Evolutionary conservation across 2,113 vertebrate species (phyloP).

Genomic region (Peromyscus leucopus): DNA sequence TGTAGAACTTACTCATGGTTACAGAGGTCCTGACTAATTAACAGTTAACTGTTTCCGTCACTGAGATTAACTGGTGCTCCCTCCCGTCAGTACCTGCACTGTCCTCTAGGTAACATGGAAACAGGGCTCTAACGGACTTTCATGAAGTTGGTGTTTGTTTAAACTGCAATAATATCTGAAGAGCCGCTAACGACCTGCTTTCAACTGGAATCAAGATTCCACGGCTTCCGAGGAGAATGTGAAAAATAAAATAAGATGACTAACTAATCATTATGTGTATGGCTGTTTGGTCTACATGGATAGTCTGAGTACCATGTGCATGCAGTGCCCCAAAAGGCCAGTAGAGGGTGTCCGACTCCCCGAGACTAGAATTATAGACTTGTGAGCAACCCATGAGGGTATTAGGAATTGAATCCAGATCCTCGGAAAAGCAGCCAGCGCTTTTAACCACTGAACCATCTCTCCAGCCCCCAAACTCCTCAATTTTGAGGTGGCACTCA

Average conservation of each 20-base stretch:
- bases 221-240: background rate
- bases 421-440: background rate
- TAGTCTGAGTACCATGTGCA: background rate
- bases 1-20: constrained; percentile 29
- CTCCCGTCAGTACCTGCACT: background rate
- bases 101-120: background rate
- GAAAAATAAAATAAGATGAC: constrained; percentile 20
- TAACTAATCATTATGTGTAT: background rate
- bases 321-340: background rate
- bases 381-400: background rate
- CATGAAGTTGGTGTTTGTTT: background rate
- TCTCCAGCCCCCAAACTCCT: background rate
- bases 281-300: background rate
- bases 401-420: background rate
- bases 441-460: background rate
- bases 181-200: background rate
- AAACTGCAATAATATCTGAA: background rate
- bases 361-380: background rate
- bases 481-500: background rate
- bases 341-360: background rate
- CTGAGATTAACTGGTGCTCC: background rate
- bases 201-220: background rate
- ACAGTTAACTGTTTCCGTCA: background rate
- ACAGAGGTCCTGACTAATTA: background rate
- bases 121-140: background rate